Evolutionary conservation across 2,113 vertebrate genomes (phyloP).

Genomic region (Pipa parva): DNA sequence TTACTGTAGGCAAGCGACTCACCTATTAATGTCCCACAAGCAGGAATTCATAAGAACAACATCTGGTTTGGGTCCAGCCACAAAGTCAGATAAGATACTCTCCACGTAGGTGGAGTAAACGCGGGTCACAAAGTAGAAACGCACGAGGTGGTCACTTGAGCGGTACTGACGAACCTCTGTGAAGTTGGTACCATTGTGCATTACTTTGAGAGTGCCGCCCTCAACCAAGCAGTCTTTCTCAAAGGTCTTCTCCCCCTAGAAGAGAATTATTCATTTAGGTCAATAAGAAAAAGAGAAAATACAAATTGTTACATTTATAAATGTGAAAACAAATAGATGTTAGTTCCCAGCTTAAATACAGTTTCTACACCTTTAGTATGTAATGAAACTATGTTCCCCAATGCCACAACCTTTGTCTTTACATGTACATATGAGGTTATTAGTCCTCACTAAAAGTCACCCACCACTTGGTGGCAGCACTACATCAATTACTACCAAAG

Average conservation of each 20-base stretch:
- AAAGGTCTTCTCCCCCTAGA: slow-evolving; percentile 69
- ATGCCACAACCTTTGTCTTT: no score
- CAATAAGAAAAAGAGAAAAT: no score
- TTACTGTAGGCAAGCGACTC: no score
- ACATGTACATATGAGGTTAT: no score
- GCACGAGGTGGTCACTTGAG: slow-evolving; percentile 69
- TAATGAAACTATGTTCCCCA: no score
- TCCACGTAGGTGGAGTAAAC: slow-evolving; percentile 71
- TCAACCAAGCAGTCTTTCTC: slow-evolving; percentile 74
- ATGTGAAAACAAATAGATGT: no score
- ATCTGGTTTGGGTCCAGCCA: slow-evolving; percentile 63
- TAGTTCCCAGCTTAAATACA: no score
- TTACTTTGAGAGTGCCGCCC: slow-evolving; percentile 57
- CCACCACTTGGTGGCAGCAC: no score
- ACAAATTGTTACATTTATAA: no score
- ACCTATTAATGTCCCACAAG: slow-evolving; percentile 84
- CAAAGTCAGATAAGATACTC: slow-evolving; percentile 68
- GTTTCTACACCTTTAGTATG: no score
- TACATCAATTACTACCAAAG: no score
- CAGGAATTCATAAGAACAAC: slow-evolving; percentile 79
- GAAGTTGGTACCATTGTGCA: slow-evolving; percentile 64
- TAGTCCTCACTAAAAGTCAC: no score
- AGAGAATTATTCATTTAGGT: background rate
- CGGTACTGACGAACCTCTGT: slow-evolving; percentile 74
- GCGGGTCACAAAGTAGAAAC: slow-evolving; percentile 78